These are phyloP conservation scores for Molothrus ater DNA, from an alignment of 2,797 vertebrate species.

Conservation along the genomic window DNA sequence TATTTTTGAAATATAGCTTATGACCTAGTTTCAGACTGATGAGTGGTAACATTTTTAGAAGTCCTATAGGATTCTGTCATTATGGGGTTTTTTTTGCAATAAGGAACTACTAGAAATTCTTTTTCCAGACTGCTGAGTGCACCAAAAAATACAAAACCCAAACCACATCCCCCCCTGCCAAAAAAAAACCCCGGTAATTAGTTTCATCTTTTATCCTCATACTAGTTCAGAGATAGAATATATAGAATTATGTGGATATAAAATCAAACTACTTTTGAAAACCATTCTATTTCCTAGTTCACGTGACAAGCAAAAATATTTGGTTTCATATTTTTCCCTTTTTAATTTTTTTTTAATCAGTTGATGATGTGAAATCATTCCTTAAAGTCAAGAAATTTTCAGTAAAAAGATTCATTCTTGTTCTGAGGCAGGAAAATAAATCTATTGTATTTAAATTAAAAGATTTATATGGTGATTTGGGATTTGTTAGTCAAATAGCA, in stretches of 20 bases:
- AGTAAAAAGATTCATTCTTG: not conserved
- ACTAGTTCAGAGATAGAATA: not conserved
- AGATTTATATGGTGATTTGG: not conserved
- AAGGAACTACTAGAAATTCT: not conserved
- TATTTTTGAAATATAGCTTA: not conserved
- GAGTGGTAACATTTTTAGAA: not conserved
- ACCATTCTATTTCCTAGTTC: not conserved
- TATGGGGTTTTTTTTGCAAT: not conserved
- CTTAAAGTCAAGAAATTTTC: not conserved
- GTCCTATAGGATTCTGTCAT: not conserved
- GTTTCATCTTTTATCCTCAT: not conserved
- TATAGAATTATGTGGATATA: not conserved
- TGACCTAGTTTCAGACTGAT: not conserved
- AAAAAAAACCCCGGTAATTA: not conserved
- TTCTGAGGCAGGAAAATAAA: not conserved
- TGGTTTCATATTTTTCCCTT: not conserved
- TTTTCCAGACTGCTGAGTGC: not conserved
- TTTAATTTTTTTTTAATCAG: not conserved
- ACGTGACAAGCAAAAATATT: not conserved
- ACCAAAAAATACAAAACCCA: not conserved
- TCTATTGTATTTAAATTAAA: not conserved
- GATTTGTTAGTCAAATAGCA: not conserved
- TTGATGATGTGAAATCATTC: not conserved
- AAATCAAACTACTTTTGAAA: not conserved
- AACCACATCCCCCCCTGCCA: rapidly evolving